Conservation (phyloP, 2,888 invertebrate species). For the Dicyrtoma fusca region DNA sequence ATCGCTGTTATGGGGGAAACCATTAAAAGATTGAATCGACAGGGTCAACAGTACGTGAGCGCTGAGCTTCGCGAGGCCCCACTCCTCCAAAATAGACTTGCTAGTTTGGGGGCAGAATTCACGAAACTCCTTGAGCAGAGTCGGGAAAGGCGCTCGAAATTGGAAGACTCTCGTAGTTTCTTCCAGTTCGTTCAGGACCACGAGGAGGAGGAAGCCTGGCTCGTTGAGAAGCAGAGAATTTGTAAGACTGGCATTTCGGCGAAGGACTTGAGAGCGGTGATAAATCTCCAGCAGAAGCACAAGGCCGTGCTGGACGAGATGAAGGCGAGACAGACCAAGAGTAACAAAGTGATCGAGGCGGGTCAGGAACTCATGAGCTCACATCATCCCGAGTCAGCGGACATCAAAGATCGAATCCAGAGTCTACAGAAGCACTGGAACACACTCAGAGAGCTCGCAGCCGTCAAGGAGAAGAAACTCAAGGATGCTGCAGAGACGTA, state of each 20-base stretch:
- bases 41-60: slow-evolving; percentile 66
- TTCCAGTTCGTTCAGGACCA: slow-evolving; percentile 96
- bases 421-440: slow-evolving; percentile 85
- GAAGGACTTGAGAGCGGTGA: slow-evolving; percentile 87
- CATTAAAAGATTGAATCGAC: slow-evolving; percentile 74
- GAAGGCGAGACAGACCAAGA: slow-evolving; percentile 73
- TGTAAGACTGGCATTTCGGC: slow-evolving; percentile 91
- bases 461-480: slow-evolving; percentile 72
- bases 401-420: slow-evolving; percentile 79
- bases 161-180: slow-evolving; percentile 91
- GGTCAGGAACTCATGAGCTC: slow-evolving; percentile 76
- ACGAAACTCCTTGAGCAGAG: slow-evolving; percentile 65
- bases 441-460: slow-evolving; percentile 80
- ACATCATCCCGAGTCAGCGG: slow-evolving; percentile 77
- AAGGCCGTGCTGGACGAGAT: slow-evolving; percentile 82
- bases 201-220: slow-evolving; percentile 97
- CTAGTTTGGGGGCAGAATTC: slow-evolving; percentile 76
- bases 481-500: slow-evolving; percentile 90
- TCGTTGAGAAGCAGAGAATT: slow-evolving; percentile 90
- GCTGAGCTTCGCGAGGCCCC: slow-evolving; percentile 66
- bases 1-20: slow-evolving; percentile 87
- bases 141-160: slow-evolving; percentile 75
- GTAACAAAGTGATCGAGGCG: slow-evolving; percentile 70
- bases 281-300: slow-evolving; percentile 89
- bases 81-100: slow-evolving; percentile 71